phyloP scores from a whole-genome alignment of 2,113 vertebrate genomes.

The Typhlomys cinereus region DNA sequence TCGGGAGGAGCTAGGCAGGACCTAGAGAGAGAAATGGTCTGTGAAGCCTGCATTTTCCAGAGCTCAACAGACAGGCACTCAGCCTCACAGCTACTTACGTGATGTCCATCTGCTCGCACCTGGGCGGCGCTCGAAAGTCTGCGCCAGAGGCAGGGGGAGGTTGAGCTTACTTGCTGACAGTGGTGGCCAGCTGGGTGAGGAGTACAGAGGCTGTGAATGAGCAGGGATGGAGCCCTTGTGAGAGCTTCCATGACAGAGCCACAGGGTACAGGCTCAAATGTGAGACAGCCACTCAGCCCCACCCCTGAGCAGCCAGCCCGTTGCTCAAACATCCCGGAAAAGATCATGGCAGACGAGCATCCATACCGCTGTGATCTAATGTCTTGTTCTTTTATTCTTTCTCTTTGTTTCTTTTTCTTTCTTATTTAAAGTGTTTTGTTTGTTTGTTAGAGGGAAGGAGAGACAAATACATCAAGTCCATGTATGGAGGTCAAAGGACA shows the following conservation, averaged over 20 bases:
- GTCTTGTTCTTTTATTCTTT: not conserved
- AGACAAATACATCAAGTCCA: too few relatives aligned
- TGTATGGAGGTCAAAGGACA: too few relatives aligned
- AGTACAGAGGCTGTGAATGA: not conserved
- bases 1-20: slow-evolving; percentile 66
- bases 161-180: not conserved
- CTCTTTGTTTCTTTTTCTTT: too few relatives aligned
- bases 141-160: slow-evolving; percentile 45
- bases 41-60: slow-evolving; percentile 69
- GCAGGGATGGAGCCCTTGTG: not conserved
- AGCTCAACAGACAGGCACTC: slow-evolving; percentile 56
- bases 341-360: not conserved
- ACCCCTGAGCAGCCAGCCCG: not conserved
- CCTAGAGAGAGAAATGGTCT: slow-evolving; percentile 67
- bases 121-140: slow-evolving; percentile 8
- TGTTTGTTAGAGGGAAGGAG: not conserved
- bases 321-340: not conserved
- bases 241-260: not conserved
- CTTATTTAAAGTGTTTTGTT: not conserved
- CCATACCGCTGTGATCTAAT: not conserved
- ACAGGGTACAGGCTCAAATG: not conserved
- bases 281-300: not conserved
- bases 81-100: slow-evolving; percentile 54
- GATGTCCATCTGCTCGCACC: slow-evolving; percentile 50
- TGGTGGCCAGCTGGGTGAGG: not conserved